These are phyloP conservation scores for Saccostrea echinata DNA, from an alignment of 1,140 invertebrate species.

Conservation along the genomic window DNA sequence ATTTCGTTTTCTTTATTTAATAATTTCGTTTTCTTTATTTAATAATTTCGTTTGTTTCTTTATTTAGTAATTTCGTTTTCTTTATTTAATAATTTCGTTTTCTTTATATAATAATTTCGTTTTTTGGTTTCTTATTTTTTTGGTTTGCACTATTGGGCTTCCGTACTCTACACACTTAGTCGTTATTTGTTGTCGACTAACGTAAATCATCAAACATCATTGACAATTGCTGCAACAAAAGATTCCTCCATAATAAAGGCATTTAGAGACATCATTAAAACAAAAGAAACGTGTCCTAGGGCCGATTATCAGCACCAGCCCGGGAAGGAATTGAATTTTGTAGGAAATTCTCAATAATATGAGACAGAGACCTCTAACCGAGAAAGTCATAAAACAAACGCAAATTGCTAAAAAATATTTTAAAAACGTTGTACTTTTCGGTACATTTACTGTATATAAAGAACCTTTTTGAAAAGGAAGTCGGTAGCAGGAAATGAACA, in stretches of 20 bases:
- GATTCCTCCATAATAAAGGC: constrained; percentile 19
- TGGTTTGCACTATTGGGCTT: not conserved
- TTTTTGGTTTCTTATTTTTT: no score
- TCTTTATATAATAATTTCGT: no score
- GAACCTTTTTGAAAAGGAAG: not conserved
- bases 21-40: no score
- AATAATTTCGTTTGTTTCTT: no score
- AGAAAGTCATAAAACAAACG: not conserved
- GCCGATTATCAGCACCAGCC: not conserved
- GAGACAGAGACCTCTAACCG: not conserved
- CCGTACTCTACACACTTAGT: not conserved
- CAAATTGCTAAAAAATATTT: constrained; percentile 10
- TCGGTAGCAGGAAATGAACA: not conserved
- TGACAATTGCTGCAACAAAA: not conserved
- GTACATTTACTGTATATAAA: not conserved
- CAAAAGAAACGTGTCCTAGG: constrained; percentile 14
- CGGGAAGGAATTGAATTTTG: constrained; percentile 3
- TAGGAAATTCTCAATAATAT: constrained; percentile 28
- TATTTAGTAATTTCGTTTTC: no score
- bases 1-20: no score
- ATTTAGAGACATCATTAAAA: constrained; percentile 22
- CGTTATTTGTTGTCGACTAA: not conserved
- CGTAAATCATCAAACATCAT: constrained; percentile 24
- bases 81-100: no score
- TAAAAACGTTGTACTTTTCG: constrained; percentile 4